Evolutionary conservation across 2,888 invertebrate species (phyloP).

Genomic region (Deilephila porcellus): DNA sequence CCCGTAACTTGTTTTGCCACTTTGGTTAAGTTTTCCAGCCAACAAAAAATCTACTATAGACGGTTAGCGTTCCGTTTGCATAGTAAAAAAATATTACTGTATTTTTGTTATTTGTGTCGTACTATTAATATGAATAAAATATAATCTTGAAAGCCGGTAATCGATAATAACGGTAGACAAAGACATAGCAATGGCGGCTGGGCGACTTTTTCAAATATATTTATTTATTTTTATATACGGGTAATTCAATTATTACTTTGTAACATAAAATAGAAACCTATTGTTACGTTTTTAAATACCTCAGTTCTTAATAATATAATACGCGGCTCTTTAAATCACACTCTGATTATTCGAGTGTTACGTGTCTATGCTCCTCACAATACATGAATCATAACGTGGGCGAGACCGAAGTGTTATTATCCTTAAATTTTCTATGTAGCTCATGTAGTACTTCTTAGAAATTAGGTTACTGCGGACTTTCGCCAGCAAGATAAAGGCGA

Average conservation of each 20-base stretch:
- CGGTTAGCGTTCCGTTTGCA: too few relatives aligned
- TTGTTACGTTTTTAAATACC: too few relatives aligned
- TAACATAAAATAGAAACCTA: too few relatives aligned
- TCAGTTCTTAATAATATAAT: background rate
- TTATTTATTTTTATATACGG: too few relatives aligned
- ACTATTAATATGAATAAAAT: too few relatives aligned
- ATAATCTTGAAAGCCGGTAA: too few relatives aligned
- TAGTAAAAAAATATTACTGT: too few relatives aligned
- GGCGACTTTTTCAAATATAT: too few relatives aligned
- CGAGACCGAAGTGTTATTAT: background rate
- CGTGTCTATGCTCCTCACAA: constrained; percentile 4
- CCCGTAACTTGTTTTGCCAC: constrained; percentile 10
- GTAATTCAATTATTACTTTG: too few relatives aligned
- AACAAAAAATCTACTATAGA: background rate
- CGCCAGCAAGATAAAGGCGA: background rate
- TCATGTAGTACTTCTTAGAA: background rate
- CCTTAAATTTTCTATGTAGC: constrained; percentile 6
- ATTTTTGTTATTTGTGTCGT: too few relatives aligned
- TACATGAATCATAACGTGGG: background rate
- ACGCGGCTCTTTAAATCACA: background rate
- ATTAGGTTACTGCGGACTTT: constrained; percentile 6
- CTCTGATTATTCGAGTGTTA: background rate
- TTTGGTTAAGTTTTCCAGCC: constrained; percentile 1
- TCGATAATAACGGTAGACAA: too few relatives aligned
- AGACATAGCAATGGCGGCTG: too few relatives aligned